Evolutionary conservation across 2,797 vertebrate species (phyloP), one percentile per base, ranked within the genome.

Genomic region (Acanthurus tractus): DNA sequence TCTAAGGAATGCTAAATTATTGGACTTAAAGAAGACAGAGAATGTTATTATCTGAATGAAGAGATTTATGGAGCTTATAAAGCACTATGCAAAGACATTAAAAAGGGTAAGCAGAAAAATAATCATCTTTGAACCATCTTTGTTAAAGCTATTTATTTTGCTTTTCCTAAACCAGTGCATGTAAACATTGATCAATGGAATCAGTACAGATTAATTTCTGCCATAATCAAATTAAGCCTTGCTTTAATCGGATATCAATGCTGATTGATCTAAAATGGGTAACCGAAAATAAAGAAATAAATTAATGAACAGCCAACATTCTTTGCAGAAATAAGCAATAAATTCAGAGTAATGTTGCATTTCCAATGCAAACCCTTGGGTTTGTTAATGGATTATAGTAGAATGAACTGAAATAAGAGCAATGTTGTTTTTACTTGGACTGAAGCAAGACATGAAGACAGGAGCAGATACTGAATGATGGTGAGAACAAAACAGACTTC

Each of bases 401-500:
- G 34, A 70, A 62, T 63, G 22, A 83, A 69, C 54, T 22, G 20
- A 53, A 77, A 48, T 45, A 63, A 25, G 45, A 77, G 53, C n/a
- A 59, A 29, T 1, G 1, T 1, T 46, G 53, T 45, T 77, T 71
- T 54, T 29, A 55, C 55, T 11, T 10, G 40, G 40, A 3, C 12
- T 42, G 40, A 13, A 42, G 40, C 12, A 4, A 78, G 59, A 50
- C 69, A 68, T 29, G 40, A 74, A 76, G 59, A 46, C 69, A 68
- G 36, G 40, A 75, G 64, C 64, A 66, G 42, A 54, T 76, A 67
- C 64, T 68, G 83, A 86, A 80, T 49, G 66, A 82, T 42, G 74
- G 29, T 6, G 58, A 66, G 78, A 85, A 90, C 81, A 85, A 82
- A 81, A 84, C 65, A 85, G 52, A 86, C 64, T 69, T 71, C 62